Conservation (phyloP, 2,113 vertebrate genomes). For the Synchiropus splendidus region DNA sequence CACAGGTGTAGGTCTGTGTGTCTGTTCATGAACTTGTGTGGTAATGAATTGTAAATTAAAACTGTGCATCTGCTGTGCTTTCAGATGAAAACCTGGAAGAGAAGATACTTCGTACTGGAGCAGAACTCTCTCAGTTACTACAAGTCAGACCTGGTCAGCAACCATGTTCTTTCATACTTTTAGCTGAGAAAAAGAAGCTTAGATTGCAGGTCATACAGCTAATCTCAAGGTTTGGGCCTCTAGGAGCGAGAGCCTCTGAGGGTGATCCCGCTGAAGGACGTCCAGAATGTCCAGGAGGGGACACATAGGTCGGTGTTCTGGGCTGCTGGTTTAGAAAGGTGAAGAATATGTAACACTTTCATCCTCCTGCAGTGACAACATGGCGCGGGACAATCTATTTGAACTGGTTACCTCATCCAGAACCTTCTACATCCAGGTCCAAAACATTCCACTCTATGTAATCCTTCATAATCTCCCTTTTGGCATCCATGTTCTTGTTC, state of each 20-base stretch:
- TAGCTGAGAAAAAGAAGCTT: too few species aligned
- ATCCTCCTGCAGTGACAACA: slow-evolving; percentile 74
- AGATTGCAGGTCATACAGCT: too few species aligned
- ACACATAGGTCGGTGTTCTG: slow-evolving; percentile 78
- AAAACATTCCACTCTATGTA: slow-evolving; percentile 13
- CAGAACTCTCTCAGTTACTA: slow-evolving; percentile 90
- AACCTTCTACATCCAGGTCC: slow-evolving; percentile 93
- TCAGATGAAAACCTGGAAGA: slow-evolving; percentile 98
- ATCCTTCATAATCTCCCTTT: not conserved
- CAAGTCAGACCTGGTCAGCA: slow-evolving; percentile 83
- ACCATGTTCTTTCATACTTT: too few species aligned
- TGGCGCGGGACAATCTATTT: slow-evolving; percentile 98
- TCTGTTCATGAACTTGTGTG: too few species aligned
- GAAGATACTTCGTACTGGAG: slow-evolving; percentile 88
- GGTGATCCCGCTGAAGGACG: slow-evolving; percentile 83
- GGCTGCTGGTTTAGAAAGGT: slow-evolving; percentile 2
- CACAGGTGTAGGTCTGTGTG: too few species aligned
- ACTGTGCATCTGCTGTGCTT: slow-evolving; percentile 6
- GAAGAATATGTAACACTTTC: not conserved
- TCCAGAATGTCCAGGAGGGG: slow-evolving; percentile 92
- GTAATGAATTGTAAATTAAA: not conserved
- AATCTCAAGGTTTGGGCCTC: too few species aligned
- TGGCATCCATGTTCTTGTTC: not conserved
- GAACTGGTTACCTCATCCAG: slow-evolving; percentile 90
- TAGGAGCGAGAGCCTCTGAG: slow-evolving; percentile 85